phyloP scores from a whole-genome alignment of 2,888 invertebrate species.

The Agrotis ipsilon region DNA sequence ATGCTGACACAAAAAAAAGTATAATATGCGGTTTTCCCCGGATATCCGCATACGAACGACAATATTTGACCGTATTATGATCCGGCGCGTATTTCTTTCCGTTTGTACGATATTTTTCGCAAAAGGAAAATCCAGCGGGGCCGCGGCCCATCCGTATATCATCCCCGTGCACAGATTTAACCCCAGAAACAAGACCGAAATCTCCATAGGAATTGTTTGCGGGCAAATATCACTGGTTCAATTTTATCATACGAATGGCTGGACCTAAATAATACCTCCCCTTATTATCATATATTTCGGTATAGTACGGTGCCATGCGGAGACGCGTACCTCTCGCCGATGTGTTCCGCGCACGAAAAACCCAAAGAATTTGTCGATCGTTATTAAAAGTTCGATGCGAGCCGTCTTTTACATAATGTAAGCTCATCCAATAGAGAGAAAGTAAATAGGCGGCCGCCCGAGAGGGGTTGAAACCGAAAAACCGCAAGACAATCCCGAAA shows the following conservation, averaged over 20 bases:
- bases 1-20: constrained; percentile 64
- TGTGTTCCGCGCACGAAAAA: constrained; percentile 76
- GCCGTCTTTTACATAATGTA: constrained; percentile 71
- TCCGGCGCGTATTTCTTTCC: constrained; percentile 70
- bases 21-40: constrained; percentile 60
- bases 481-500: constrained; percentile 90
- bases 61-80: constrained; percentile 71
- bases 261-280: constrained; percentile 87
- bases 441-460: constrained; percentile 78
- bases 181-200: constrained; percentile 88
- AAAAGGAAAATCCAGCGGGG: constrained; percentile 73
- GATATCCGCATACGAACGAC: constrained; percentile 72
- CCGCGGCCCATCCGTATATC: constrained; percentile 81
- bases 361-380: constrained; percentile 67
- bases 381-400: constrained; percentile 69
- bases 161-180: constrained; percentile 86
- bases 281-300: constrained; percentile 87
- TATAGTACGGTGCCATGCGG: constrained; percentile 79
- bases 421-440: constrained; percentile 74
- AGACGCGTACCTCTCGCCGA: constrained; percentile 73
- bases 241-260: constrained; percentile 90
- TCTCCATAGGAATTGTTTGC: constrained; percentile 90
- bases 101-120: constrained; percentile 77
- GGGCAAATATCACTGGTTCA: constrained; percentile 87
- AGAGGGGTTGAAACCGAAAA: constrained; percentile 83